Base-by-base conservation (phyloP, 2,888 invertebrate genomes). In the Cordylochernes scorpioides region DNA sequence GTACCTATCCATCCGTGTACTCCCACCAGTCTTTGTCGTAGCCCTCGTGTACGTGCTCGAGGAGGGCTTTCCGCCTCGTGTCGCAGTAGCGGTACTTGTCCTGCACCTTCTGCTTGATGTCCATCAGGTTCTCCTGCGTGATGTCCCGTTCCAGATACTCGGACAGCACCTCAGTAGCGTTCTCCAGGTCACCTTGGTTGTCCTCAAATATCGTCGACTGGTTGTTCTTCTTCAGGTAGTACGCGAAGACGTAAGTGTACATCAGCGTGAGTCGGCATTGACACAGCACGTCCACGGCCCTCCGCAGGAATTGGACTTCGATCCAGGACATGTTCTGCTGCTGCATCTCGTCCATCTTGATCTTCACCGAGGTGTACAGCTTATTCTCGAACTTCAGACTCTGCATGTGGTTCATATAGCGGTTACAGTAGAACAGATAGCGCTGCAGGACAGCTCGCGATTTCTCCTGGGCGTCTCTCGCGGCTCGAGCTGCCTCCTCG, bases 301-400 rank as follows among this genome's bases (percentile, higher is more conserved):
- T 80, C 58, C 80, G 80, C 46, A 97, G 62, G 60, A 94, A 97
- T 64, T 97, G 91, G 39, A 91, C 88, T 67, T 94, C 94, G 49
- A 94, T 94, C 94, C 94, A 94, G 43, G 86, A 86, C 88, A 94
- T 91, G 53, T 84, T 84, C 54, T 86, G 82, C 51, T 86, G 84
- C 52, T 94, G 94, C 91, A 94, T 88, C 58, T 88, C 88, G 54
- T 91, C 88, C 91, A 94, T 94, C 62, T 91, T 94, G 52, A 74
- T 73, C 55, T 88, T 82, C 33, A 91, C 78, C 35, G 78, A 75
- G 5, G 82, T 77, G 58, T 88, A 86, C 33, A 94, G 63, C 37
- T 91, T 91, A 57, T 73, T 71, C 60, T 97, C 94, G 58, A 94
- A 84, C 57, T 84, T 84, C 48, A 94, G 64, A 41, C 84, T 86